Percentiles rank a stretch among this genome's conserved stretches.
These are phyloP conservation scores for Cinara cedri DNA, from an alignment of 2,888 invertebrate species.

Conservation along the genomic window DNA sequence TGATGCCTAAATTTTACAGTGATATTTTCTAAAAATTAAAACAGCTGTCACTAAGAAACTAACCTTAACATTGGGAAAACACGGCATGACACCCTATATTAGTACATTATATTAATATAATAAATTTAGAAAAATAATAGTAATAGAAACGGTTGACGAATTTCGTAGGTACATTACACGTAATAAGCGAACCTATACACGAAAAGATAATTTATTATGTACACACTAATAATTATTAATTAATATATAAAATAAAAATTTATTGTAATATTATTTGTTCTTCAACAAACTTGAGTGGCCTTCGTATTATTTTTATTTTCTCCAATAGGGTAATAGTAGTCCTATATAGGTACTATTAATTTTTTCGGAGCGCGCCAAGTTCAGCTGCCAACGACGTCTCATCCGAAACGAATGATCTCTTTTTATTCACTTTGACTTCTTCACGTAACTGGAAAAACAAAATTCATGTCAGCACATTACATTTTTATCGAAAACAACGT, in stretches of 20 bases:
- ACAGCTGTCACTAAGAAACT: no score
- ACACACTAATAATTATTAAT: constrained; percentile 40
- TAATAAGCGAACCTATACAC: constrained; percentile 40
- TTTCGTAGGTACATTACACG: constrained; percentile 16
- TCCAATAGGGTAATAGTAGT: background rate
- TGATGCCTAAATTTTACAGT: no score
- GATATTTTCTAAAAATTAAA: no score
- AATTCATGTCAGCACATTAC: background rate
- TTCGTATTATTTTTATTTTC: background rate
- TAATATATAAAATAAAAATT: constrained; percentile 17
- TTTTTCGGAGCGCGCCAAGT: constrained; percentile 54
- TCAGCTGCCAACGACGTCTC: constrained; percentile 47
- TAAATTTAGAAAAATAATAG: no score
- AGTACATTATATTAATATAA: no score
- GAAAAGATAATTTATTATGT: background rate
- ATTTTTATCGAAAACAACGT: no score
- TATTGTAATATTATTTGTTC: background rate
- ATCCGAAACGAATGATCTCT: constrained; percentile 47
- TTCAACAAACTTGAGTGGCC: background rate
- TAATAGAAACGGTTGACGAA: background rate
- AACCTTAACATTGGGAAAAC: no score
- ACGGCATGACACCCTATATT: no score
- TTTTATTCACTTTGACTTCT: constrained; percentile 42
- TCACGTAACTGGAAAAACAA: constrained; percentile 23
- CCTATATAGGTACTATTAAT: background rate